These are phyloP conservation scores for Crotalus tigris DNA, from an alignment of 2,113 vertebrate genomes.

Conservation along the genomic window DNA sequence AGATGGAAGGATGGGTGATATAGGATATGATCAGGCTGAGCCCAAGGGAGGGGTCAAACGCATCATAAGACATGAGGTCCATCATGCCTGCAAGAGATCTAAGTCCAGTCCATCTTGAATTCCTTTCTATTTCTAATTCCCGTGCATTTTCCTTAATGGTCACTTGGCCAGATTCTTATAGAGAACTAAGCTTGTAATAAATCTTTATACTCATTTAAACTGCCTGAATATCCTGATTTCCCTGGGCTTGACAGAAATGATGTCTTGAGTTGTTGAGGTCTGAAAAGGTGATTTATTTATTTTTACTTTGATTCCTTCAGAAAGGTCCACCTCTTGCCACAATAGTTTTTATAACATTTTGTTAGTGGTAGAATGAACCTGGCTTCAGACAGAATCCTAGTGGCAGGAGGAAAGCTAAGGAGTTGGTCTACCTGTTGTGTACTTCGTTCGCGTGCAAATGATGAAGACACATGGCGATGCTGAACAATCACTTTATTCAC, in stretches of 20 bases:
- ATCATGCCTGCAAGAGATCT: neutral
- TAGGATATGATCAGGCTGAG: neutral
- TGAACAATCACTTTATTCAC: too few species aligned
- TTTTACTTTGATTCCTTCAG: neutral
- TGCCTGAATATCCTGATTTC: neutral
- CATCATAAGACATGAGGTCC: neutral
- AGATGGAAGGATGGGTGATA: neutral
- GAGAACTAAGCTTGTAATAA: neutral
- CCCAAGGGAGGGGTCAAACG: neutral
- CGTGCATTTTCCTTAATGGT: neutral
- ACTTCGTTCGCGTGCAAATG: too few species aligned
- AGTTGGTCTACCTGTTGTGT: neutral
- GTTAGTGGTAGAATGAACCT: neutral
- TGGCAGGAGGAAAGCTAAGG: neutral
- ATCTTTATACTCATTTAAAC: neutral
- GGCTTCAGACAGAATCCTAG: constrained; percentile 20
- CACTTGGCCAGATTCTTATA: neutral
- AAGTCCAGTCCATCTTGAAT: neutral
- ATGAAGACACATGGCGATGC: too few species aligned
- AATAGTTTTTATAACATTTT: neutral
- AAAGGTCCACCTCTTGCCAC: neutral
- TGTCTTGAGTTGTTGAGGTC: neutral
- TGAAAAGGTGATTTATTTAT: neutral
- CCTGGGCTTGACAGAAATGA: neutral
- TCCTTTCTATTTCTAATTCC: neutral